phyloP scores from a whole-genome alignment of 2,888 invertebrate species.

The Drosophila borborema region DNA sequence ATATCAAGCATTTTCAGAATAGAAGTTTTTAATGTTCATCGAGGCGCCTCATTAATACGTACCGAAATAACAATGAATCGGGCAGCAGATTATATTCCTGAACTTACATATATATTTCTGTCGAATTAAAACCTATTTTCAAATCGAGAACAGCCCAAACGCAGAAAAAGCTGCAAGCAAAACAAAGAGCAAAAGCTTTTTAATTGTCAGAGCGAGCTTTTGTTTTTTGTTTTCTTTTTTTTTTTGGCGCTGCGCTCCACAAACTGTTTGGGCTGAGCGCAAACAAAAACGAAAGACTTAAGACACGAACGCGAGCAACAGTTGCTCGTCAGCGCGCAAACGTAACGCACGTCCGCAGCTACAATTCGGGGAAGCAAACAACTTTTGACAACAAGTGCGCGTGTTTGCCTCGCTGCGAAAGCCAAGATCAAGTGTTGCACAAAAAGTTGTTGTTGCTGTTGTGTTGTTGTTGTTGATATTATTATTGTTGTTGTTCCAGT shows the following conservation, averaged over 20 bases:
- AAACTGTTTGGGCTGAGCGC: constrained; percentile 18
- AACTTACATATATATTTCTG: neutral
- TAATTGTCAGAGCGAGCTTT: constrained; percentile 31
- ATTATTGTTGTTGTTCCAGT: neutral
- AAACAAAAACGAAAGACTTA: constrained; percentile 65
- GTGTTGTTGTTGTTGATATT: constrained; percentile 1
- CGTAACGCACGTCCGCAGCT: constrained; percentile 59
- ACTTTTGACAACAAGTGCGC: constrained; percentile 8
- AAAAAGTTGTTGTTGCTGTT: constrained; percentile 15
- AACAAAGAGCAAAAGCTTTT: constrained; percentile 8
- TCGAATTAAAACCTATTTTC: neutral
- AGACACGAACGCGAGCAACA: constrained; percentile 65
- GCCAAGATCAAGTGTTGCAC: constrained; percentile 52
- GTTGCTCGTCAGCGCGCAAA: constrained; percentile 71
- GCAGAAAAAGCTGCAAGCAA: neutral
- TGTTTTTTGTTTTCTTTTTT: neutral
- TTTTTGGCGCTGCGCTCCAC: constrained; percentile 18
- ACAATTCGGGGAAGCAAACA: neutral
- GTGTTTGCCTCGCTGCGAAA: constrained; percentile 42
- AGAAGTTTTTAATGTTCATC: neutral
- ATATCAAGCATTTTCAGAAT: too few relatives aligned
- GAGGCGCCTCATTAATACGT: neutral
- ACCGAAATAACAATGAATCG: neutral
- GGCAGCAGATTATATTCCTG: too few relatives aligned
- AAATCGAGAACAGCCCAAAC: constrained; percentile 3